phyloP scores from a whole-genome alignment of 2,797 vertebrate species.

The Borostomias antarcticus region DNA sequence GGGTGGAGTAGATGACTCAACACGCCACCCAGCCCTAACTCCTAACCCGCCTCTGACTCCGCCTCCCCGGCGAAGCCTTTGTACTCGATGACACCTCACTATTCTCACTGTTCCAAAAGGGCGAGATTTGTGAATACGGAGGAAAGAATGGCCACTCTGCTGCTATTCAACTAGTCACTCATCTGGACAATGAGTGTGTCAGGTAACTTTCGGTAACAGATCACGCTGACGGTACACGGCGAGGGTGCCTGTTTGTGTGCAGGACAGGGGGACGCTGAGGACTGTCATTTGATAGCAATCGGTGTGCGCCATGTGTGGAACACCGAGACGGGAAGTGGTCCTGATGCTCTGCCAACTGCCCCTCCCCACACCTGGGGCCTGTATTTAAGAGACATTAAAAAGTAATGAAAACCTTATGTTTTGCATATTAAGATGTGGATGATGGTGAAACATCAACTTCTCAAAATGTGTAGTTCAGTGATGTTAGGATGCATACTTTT shows the following conservation, averaged over 20 bases:
- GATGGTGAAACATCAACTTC: neutral
- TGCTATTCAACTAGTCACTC: slow-evolving; percentile 7
- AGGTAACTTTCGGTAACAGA: slow-evolving; percentile 10
- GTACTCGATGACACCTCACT: slow-evolving; percentile 2
- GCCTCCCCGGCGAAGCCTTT: slow-evolving; percentile 3
- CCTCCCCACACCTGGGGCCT: neutral
- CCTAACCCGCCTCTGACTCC: slow-evolving; percentile 14
- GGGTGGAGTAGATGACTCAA: slow-evolving; percentile 17
- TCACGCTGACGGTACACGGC: slow-evolving; percentile 2
- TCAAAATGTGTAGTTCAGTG: neutral
- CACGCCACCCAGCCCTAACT: neutral
- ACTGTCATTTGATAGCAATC: neutral
- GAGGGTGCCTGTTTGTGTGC: neutral
- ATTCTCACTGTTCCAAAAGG: slow-evolving; percentile 8
- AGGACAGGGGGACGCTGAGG: neutral
- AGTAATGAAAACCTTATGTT: no score
- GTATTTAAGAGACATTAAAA: no score
- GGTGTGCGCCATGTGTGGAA: neutral
- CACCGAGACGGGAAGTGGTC: neutral
- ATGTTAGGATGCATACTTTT: neutral
- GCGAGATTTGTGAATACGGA: neutral
- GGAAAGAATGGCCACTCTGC: slow-evolving; percentile 1
- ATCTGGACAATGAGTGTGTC: slow-evolving; percentile 2
- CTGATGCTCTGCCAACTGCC: neutral
- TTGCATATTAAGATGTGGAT: no score